Evolutionary conservation across 2,113 vertebrate genomes (phyloP).

Genomic region (Neolamprologus sp.): DNA sequence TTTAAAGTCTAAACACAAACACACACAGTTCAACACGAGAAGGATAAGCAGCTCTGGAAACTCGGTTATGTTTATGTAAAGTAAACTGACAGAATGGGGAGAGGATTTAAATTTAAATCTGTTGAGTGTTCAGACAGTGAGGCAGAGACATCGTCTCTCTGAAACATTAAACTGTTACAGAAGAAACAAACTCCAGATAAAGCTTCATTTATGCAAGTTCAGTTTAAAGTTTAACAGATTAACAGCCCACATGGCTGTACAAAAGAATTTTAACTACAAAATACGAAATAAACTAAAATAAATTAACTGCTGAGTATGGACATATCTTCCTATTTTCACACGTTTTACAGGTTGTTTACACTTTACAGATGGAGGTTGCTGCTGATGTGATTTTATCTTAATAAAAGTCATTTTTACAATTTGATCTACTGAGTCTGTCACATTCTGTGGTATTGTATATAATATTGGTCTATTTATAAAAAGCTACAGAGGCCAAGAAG

Average conservation of each 20-base stretch:
- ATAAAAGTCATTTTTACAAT: neutral
- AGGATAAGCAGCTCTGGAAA: neutral
- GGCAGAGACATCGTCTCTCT: neutral
- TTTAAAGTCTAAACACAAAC: neutral
- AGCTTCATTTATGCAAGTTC: accelerated
- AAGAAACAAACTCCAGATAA: neutral
- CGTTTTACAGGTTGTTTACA: neutral
- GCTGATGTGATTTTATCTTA: neutral
- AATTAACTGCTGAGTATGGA: neutral
- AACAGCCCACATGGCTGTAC: neutral
- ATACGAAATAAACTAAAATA: neutral
- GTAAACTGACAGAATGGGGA: neutral
- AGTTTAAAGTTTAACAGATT: neutral
- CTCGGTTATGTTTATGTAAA: neutral
- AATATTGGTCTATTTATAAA: neutral
- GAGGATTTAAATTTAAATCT: neutral
- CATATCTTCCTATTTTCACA: neutral
- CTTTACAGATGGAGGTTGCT: accelerated
- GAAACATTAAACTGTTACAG: neutral
- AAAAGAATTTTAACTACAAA: neutral
- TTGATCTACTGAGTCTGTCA: neutral
- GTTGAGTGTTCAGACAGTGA: neutral
- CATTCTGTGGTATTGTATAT: neutral
- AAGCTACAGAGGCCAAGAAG: neutral
- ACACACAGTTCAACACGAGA: neutral